Evolutionary conservation across 1,140 invertebrate genomes (phyloP), one percentile per base, ranked within the genome.

Genomic region (Leptopilina boulardi): DNA sequence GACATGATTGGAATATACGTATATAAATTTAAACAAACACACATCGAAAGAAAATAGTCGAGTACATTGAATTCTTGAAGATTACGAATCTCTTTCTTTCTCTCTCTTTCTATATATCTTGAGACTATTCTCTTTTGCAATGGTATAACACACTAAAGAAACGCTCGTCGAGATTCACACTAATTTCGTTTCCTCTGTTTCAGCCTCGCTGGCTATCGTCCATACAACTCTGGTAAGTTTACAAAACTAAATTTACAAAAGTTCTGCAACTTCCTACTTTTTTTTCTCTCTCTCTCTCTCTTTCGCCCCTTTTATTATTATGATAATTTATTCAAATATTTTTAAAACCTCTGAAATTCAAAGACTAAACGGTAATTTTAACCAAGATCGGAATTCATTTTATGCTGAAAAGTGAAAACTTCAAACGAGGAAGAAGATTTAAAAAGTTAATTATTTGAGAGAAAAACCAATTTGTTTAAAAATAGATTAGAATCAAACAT

Each of bases 141-240:
- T 82, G 74, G 76, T 82, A n/a, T n/a, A 85, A 77, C 81, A 82
- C 79, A 75, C 80, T 80, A 26, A 80, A 81, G 56, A 80, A 77
- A 54, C 75, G 76, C 77, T 77, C 80, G 76, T 75, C 77, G 72
- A 80, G 70, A 80, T 78, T 81, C 80, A 80, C 75, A 78, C 72
- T 78, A 80, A 81, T 78, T 79, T 82, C 71, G 76, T 80, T 79
- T 82, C 82, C 83, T 83, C 80, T 88, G 82, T 91, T 91, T 86
- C 87, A 91, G 89, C 85, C 76, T 85, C 89, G 78, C 85, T 90
- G 86, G 89, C 86, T 86, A 86, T 88, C 81, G 72, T 80, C 80
- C 85, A 82, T 73, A 82, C 83, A 81, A 86, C 85, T 82, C 80
- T 85, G 89, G 89, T 91, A 82, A 89, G 89, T 89, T 80, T 77